Base-by-base conservation (phyloP, 2,797 vertebrate species). In the Crypturellus tataupa region DNA sequence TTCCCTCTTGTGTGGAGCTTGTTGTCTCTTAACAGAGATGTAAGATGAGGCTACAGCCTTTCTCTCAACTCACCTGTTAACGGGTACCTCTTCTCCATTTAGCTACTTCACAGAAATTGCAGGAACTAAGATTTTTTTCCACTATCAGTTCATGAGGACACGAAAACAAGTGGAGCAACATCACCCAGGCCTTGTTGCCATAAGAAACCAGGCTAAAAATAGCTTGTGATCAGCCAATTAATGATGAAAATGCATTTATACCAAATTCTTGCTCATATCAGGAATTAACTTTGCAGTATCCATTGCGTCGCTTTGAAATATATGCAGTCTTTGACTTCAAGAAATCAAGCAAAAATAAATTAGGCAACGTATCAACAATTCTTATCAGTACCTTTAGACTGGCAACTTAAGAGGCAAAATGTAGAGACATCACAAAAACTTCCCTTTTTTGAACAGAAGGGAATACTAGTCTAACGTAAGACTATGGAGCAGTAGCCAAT, bases 141-240 rank as follows among this genome's bases (percentile, higher is more conserved):
- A 4, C 4, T 19, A 51, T 16, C 4, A 19, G 27, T 49, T 10
- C 29, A 8, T 1, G 0, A 46, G 80, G 73, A 80, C 15, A 55
- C 25, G 49, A 49, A 73, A 80, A 27, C 33, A 72, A 0, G 1
- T 11, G 14, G 13, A 55, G 25, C 42, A 12, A 46, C 0, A 1
- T 25, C 40, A 44, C 27, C 27, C 21, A 67, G 47, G 14, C 60
- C 60, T 44, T 33, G 40, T 47, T 39, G 25, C 25, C 7, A 0
- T 42, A 60, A 55, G 25, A 37, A 67, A 72, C 40, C 3, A 12
- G 18, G 35, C 17, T 62, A 33, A 37, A 62, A 56, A 56, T 10
- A 24, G 39, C 17, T 53, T 47, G 46, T 23, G 46, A 40, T 51
- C 68, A 62, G 65, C 33, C 24, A 23, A 40, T 24, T 27, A 23